Conservation (phyloP, 2,113 vertebrate species). For the Mesocricetus auratus region DNA sequence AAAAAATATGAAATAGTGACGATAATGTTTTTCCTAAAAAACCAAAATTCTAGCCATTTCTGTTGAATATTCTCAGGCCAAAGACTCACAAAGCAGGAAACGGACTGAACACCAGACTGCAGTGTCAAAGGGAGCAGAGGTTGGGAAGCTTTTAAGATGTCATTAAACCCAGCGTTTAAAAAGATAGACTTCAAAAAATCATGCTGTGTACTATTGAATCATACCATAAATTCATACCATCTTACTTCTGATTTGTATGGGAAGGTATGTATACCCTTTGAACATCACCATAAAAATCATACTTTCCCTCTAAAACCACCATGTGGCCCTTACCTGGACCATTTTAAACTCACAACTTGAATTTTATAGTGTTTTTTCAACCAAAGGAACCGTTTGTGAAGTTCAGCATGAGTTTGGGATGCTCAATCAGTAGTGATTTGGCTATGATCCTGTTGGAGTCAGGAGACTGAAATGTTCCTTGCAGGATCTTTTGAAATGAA, state of each 20-base stretch:
- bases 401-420: neutral
- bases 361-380: slow-evolving; percentile 17
- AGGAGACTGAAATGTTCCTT: neutral
- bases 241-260: neutral
- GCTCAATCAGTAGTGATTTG: slow-evolving; percentile 31
- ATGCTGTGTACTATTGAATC: neutral
- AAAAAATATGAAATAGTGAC: neutral
- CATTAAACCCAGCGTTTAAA: slow-evolving; percentile 10
- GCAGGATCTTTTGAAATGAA: neutral
- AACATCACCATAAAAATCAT: neutral
- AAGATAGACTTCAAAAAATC: neutral
- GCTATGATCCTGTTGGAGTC: slow-evolving; percentile 1
- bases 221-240: neutral
- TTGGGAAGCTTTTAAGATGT: neutral
- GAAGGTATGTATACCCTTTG: slow-evolving; percentile 2
- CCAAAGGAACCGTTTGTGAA: neutral
- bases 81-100: neutral
- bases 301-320: neutral
- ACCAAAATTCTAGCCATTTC: neutral
- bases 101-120: neutral
- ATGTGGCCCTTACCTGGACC: neutral
- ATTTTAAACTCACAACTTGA: neutral
- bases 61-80: neutral
- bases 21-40: neutral
- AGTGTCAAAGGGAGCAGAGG: neutral